phyloP scores from a whole-genome alignment of 2,797 vertebrate genomes.

The Caiman crocodilus region DNA sequence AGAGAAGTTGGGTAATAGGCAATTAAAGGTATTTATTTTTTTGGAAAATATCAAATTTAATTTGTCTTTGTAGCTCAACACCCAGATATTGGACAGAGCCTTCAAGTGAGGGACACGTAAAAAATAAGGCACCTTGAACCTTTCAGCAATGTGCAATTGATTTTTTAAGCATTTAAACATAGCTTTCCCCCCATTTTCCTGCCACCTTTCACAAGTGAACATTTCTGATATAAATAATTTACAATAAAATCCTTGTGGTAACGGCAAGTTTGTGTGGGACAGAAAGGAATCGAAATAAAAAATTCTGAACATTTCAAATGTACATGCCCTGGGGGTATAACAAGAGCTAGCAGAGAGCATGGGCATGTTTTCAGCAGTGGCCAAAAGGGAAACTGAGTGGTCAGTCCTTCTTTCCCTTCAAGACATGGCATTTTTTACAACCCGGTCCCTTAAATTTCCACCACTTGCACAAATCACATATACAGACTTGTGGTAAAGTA shows the following conservation, averaged over 20 bases:
- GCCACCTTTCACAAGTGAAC: background rate
- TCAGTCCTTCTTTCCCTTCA: background rate
- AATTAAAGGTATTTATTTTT: background rate
- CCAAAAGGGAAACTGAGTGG: background rate
- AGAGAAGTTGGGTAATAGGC: background rate
- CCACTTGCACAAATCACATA: background rate
- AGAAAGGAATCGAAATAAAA: slow-evolving; percentile 44
- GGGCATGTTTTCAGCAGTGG: background rate
- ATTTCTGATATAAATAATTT: slow-evolving; percentile 69
- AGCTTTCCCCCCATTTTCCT: background rate
- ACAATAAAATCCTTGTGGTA: slow-evolving; percentile 62
- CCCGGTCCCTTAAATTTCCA: background rate
- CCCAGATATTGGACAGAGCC: background rate
- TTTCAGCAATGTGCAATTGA: background rate
- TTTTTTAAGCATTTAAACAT: background rate
- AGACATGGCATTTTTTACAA: background rate
- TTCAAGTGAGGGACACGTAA: background rate
- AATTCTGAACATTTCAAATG: slow-evolving; percentile 16
- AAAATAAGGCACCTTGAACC: background rate
- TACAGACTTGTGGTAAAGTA: slow-evolving; percentile 9
- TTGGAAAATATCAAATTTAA: background rate
- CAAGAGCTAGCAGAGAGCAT: background rate
- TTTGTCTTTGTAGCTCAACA: background rate
- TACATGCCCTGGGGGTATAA: background rate
- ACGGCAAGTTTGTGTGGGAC: slow-evolving; percentile 36